A percentile compares a stretch with the other conserved stretches of the same genome.
Evolutionary conservation across 2,113 vertebrate species (phyloP).

Genomic region (Notiomystis cincta): DNA sequence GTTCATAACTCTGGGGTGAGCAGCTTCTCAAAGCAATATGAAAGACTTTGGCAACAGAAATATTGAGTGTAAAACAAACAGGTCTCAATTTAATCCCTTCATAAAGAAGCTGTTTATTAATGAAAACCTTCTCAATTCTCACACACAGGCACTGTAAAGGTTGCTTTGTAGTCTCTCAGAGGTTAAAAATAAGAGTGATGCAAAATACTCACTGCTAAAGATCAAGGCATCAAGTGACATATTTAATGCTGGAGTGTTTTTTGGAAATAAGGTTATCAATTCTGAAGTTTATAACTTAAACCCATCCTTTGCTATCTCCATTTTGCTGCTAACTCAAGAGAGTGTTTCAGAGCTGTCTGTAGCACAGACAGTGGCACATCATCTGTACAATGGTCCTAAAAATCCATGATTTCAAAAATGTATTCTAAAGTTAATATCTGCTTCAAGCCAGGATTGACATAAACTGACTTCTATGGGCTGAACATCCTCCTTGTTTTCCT

Average conservation of each 20-base stretch:
- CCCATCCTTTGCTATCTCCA: not conserved
- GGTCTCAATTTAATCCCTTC: not conserved
- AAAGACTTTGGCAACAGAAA: not conserved
- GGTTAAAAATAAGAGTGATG: not conserved
- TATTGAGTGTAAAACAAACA: not conserved
- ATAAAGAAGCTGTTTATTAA: not conserved
- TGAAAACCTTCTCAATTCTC: not conserved
- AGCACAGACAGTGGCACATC: not conserved
- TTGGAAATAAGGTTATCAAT: not conserved
- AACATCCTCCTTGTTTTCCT: not conserved
- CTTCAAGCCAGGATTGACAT: not conserved
- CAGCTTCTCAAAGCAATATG: not conserved
- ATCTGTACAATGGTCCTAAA: not conserved
- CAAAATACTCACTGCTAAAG: not conserved
- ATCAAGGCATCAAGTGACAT: not conserved
- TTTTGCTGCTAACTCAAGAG: not conserved
- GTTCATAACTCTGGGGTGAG: not conserved
- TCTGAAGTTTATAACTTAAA: not conserved
- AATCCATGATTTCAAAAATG: not conserved
- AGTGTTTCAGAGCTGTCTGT: not conserved
- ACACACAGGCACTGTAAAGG: accelerated
- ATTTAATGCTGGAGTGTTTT: accelerated
- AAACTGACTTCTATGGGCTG: not conserved
- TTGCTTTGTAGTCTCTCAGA: not conserved
- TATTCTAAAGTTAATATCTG: not conserved